A percentile compares a stretch with the other conserved stretches of the same genome.
Evolutionary conservation across 2,797 vertebrate species (phyloP).

Genomic region (Hyperoplus lanceolatus): DNA sequence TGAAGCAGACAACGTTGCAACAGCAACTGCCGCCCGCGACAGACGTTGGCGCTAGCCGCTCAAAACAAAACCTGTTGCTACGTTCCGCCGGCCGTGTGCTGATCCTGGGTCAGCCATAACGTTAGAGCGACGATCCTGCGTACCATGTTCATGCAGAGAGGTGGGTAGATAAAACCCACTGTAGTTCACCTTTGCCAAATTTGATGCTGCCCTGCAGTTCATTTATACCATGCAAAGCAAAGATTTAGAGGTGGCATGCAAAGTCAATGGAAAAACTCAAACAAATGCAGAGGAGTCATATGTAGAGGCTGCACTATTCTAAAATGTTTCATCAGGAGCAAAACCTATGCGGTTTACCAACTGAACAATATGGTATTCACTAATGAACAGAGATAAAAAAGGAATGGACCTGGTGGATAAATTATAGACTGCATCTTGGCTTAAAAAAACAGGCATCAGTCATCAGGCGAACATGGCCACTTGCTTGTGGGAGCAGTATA

Average conservation of each 20-base stretch:
- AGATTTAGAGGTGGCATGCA: not conserved
- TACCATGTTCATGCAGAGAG: too few relatives aligned
- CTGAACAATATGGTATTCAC: not conserved
- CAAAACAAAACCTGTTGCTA: too few relatives aligned
- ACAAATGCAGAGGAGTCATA: not conserved
- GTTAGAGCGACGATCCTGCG: too few relatives aligned
- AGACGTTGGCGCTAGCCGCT: too few relatives aligned
- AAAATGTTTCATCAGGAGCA: not conserved
- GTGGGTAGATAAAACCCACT: too few relatives aligned
- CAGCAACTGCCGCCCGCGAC: too few relatives aligned
- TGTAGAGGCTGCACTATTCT: not conserved
- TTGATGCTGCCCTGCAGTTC: not conserved
- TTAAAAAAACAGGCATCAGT: too few relatives aligned
- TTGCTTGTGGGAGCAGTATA: not conserved
- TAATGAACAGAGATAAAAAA: not conserved
- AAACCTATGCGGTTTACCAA: not conserved
- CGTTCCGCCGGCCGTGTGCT: too few relatives aligned
- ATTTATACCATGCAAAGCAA: not conserved
- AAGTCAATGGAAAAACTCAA: conserved; percentile 1
- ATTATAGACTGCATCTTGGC: too few relatives aligned
- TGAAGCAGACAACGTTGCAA: too few relatives aligned
- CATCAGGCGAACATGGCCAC: too few relatives aligned
- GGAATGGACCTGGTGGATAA: not conserved
- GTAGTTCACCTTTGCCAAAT: not conserved
- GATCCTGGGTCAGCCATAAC: too few relatives aligned